phyloP scores from a whole-genome alignment of 2,888 invertebrate species.

The Polyploca ridens region DNA sequence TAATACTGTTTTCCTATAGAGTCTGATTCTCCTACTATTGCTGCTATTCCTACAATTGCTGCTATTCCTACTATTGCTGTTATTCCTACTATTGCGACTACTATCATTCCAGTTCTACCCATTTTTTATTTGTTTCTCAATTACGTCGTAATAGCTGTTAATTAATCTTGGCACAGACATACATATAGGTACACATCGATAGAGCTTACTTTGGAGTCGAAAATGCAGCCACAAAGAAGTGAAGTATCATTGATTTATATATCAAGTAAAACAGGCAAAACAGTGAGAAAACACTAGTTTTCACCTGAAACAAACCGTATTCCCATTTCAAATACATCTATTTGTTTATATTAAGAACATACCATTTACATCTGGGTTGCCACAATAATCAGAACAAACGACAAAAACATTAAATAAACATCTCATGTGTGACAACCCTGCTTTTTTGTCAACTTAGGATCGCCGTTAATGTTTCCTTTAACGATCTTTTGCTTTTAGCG shows the following conservation, averaged over 20 bases:
- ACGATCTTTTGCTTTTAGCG: constrained; percentile 36
- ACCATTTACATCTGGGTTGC: background rate
- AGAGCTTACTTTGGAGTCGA: too few relatives aligned
- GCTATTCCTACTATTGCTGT: too few relatives aligned
- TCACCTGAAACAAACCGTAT: background rate
- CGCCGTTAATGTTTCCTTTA: constrained; percentile 26
- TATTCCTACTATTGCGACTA: too few relatives aligned
- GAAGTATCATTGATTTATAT: too few relatives aligned
- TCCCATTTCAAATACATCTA: background rate
- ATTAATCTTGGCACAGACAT: too few relatives aligned
- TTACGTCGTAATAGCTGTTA: too few relatives aligned
- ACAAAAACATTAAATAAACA: constrained; percentile 10
- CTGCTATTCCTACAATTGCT: too few relatives aligned
- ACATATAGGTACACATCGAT: too few relatives aligned
- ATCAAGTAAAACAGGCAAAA: background rate
- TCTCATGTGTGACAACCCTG: constrained; percentile 13
- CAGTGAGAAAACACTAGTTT: background rate
- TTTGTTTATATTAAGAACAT: background rate
- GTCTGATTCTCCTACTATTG: too few relatives aligned
- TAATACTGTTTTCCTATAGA: too few relatives aligned
- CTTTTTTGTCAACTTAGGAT: constrained; percentile 11
- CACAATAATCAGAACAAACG: constrained; percentile 13
- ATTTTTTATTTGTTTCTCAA: too few relatives aligned
- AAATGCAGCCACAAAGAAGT: background rate
- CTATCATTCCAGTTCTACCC: too few relatives aligned